Evolutionary conservation across 1,140 invertebrate species (phyloP), one percentile per base, ranked within the genome.

Genomic region (Sycophila sp.): DNA sequence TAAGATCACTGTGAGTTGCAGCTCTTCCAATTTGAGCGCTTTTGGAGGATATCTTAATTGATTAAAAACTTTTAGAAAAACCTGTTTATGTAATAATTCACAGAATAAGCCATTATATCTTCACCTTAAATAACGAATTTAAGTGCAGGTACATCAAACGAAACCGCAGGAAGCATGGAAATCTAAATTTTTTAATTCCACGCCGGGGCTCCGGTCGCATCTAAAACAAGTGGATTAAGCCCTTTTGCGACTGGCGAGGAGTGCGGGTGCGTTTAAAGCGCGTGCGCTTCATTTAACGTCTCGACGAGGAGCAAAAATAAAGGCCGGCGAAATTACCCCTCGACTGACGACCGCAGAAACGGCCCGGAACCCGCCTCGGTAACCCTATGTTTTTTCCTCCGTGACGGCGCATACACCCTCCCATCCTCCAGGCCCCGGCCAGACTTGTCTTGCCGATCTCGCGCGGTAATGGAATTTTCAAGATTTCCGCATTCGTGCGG

Each of bases 401-500:
- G 24, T 1, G 13, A 11, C 19, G 24, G 24, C 42, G 22, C 13
- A 42, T 15, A 6, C 2, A 42, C 17, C 42, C 7, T 4, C 19
- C 2, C 17, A 7, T 6, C n/a, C 28, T 53, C 49, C 22, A 53
- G 26, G 30, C 51, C 13, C n/a, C 26, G 28, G 6, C 5, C 15
- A 15, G 24, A 30, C 17, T 19, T 24, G 11, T 24, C 38, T 60
- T 19, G 22, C 24, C n/a, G 51, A 56, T 58, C 53, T 45, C 8
- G 5, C 30, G 7, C 56, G 22, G 42, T 51, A 68, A 68, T 60
- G 42, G 56, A 68, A 68, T 60, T 68, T 68, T 68, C 66, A 68
- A 68, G 66, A 68, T 51, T 67, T 56, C 28, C 64, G 19, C 53
- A 67, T 56, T 68, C 66, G 55, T 60, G 55, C 24, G 66, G 66